phyloP scores from a whole-genome alignment of 2,888 invertebrate species.

The Lutraria lutraria region DNA sequence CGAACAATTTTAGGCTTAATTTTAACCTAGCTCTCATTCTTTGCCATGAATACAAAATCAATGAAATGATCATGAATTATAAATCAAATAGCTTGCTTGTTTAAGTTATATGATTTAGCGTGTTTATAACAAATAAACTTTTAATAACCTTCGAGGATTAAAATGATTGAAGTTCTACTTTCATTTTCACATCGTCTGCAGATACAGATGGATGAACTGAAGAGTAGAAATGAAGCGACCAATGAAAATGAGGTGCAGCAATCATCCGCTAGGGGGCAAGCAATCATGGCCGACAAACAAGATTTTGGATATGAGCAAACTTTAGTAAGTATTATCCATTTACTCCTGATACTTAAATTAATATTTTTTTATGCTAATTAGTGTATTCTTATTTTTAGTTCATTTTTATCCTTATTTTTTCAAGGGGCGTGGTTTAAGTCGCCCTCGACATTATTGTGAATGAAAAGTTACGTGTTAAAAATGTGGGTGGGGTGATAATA shows the following conservation, averaged over 20 bases:
- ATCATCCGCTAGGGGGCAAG: constrained; percentile 41
- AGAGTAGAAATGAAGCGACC: constrained; percentile 42
- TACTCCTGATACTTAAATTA: background rate
- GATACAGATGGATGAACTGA: constrained; percentile 43
- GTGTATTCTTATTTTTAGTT: background rate
- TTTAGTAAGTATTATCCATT: constrained; percentile 55
- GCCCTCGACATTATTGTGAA: background rate
- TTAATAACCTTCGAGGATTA: no score
- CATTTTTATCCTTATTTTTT: background rate
- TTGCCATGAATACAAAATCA: no score
- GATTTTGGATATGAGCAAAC: constrained; percentile 70
- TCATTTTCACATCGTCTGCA: background rate
- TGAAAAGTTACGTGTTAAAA: background rate
- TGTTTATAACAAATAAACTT: no score
- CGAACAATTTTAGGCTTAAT: no score
- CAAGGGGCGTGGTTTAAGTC: background rate
- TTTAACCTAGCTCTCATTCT: no score
- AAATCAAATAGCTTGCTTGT: no score
- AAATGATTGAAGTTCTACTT: background rate
- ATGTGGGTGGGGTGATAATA: constrained; percentile 26
- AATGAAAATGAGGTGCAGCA: constrained; percentile 47
- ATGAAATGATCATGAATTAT: no score
- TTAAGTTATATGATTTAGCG: no score
- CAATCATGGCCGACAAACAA: constrained; percentile 64
- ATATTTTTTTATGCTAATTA: background rate